Conservation (phyloP, 2,113 vertebrate genomes). For the Centropus bengalensis region DNA sequence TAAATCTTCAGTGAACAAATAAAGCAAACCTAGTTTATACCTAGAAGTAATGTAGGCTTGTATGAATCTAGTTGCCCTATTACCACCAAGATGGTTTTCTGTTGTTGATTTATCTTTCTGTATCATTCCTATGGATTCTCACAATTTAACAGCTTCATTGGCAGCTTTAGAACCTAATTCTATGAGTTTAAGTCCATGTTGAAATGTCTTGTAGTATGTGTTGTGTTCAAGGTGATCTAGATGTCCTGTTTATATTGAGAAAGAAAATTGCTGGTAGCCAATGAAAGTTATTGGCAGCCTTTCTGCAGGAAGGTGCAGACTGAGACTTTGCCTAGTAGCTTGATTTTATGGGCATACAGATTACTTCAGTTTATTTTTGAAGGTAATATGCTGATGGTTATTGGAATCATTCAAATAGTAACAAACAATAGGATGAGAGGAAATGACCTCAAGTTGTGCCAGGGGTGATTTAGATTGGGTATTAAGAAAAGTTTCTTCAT, state of each 20-base stretch:
- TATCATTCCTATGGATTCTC: neutral
- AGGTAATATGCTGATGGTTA: neutral
- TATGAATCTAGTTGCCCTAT: rapidly evolving
- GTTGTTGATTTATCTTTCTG: neutral
- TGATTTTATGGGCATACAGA: neutral
- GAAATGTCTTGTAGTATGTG: neutral
- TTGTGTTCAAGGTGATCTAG: neutral
- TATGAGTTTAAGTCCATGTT: neutral
- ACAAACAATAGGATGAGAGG: too few species aligned
- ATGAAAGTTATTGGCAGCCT: neutral
- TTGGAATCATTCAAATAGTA: neutral
- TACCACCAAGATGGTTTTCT: neutral
- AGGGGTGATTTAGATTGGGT: too few species aligned
- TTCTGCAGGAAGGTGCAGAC: neutral
- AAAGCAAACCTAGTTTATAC: neutral
- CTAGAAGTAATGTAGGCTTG: neutral
- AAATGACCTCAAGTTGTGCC: too few species aligned
- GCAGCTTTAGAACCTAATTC: neutral
- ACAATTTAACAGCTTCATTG: neutral
- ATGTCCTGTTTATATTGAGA: neutral
- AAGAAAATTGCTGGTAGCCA: neutral
- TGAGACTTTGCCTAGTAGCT: neutral
- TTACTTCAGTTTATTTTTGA: neutral
- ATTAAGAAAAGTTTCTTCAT: too few species aligned
- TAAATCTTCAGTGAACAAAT: neutral